Evolutionary conservation across 2,888 invertebrate species (phyloP), one percentile per base, ranked within the genome.

Genomic region (Ceramica pisi): DNA sequence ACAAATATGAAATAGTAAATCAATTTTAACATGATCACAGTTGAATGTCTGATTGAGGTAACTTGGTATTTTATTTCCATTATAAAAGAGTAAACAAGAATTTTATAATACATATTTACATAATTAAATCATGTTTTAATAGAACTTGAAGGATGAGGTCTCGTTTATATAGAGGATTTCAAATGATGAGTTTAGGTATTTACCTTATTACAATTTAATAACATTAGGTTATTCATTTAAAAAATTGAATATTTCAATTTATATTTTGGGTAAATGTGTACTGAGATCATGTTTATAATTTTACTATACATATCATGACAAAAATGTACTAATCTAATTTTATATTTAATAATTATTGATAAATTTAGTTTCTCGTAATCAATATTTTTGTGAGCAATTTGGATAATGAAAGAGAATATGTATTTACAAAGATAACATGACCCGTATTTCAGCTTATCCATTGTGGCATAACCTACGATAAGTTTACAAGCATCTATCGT

Each of bases 91-190:
- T 35, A 23, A 64, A 26, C 23, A 35, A 12, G 26, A 50, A 26
- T 35, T n/a, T 23, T 23, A 16, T 56, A 61, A 44, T 56, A n/a
- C n/a, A n/a, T n/a, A 74, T 73, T 62, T 41, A 48, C 12, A 35
- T 21, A 56, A 23, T 57, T 19, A 8, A 64, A 26, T 46, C 16
- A 66, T 31, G 19, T 41, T 71, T 44, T 19, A 8, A 51, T 71
- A 64, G 50, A 64, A 46, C 0, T 51, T 51, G n/a, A 55, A 23
- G 38, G 21, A 60, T 50, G n/a, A 68, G 3, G 38, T 59, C 10
- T n/a, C 9, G 14, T 65, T 65, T 35, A 46, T 57, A 60, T 65
- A 46, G 10, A 56, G 19, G 2, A 12, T 60, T 51, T 51, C 31
- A 4, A 53, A 48, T 19, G 46, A 46, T 23, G 38, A 38, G 57